Evolutionary conservation across 2,797 vertebrate species (phyloP).

Genomic region (Dermochelys coriacea): DNA sequence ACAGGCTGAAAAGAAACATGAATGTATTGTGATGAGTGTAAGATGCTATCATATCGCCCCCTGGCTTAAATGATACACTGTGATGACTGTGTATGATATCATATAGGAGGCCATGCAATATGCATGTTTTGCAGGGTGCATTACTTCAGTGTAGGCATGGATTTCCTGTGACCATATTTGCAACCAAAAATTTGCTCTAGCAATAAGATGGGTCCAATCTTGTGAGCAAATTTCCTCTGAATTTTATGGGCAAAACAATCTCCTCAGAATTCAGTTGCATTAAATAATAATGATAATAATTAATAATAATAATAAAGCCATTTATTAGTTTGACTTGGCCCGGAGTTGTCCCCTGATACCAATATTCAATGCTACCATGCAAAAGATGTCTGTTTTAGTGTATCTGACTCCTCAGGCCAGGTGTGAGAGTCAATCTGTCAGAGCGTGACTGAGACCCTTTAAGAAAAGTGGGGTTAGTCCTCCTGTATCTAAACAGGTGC

Average conservation of each 20-base stretch:
- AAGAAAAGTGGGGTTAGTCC: neutral
- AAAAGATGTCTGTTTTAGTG: neutral
- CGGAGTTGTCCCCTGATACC: neutral
- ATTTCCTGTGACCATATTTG: constrained; percentile 12
- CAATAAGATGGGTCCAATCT: neutral
- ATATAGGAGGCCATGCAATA: neutral
- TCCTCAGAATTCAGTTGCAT: neutral
- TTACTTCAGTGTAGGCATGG: constrained; percentile 21
- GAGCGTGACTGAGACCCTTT: neutral
- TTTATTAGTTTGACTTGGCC: rapidly evolving
- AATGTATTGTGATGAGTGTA: neutral
- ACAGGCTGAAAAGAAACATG: neutral
- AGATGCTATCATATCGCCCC: neutral
- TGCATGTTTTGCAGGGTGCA: constrained; percentile 5
- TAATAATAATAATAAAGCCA: neutral
- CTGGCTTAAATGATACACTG: neutral
- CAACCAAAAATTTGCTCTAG: neutral
- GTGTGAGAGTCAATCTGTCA: neutral
- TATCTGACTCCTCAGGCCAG: rapidly evolving
- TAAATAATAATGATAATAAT: neutral
- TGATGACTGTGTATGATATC: neutral
- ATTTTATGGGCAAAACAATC: neutral
- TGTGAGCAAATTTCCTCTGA: neutral
- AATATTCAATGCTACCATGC: neutral
- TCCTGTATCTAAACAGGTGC: neutral